Evolutionary conservation across 2,113 vertebrate species (phyloP).

Genomic region (Cephalophus harveyi): DNA sequence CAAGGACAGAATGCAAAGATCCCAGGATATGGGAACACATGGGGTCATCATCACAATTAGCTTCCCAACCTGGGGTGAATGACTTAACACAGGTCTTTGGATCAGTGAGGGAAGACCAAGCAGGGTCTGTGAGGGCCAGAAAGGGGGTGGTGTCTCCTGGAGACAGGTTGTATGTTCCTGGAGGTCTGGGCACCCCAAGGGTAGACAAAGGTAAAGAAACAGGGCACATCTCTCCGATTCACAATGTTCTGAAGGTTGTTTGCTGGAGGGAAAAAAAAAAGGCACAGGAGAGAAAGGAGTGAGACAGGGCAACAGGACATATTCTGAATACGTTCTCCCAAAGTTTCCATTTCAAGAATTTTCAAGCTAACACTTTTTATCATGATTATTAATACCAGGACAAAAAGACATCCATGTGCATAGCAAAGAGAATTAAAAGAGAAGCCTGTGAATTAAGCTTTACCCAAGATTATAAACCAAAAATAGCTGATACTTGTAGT

Average conservation of each 20-base stretch:
- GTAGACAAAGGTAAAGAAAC: background rate
- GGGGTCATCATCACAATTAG: background rate
- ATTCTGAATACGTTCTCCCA: background rate
- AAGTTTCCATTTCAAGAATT: background rate
- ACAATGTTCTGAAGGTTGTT: background rate
- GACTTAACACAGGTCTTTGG: background rate
- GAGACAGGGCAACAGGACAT: background rate
- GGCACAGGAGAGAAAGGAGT: background rate
- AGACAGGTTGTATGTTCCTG: background rate
- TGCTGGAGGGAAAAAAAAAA: background rate
- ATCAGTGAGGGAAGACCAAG: background rate
- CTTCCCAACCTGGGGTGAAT: background rate
- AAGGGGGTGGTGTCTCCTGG: background rate
- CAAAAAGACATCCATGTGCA: background rate
- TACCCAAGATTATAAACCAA: background rate
- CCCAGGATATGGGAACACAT: background rate
- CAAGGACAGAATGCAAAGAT: constrained; percentile 14
- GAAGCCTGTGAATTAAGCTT: background rate
- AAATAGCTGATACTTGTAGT: background rate
- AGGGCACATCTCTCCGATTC: background rate
- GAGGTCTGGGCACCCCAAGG: rapidly evolving
- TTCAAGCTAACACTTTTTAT: background rate
- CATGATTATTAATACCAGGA: background rate
- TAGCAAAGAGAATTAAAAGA: background rate
- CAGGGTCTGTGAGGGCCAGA: background rate